A percentile compares a stretch with the other conserved stretches of the same genome.
Conservation (phyloP, 2,113 vertebrate species). For the Oceanodroma tethys region DNA sequence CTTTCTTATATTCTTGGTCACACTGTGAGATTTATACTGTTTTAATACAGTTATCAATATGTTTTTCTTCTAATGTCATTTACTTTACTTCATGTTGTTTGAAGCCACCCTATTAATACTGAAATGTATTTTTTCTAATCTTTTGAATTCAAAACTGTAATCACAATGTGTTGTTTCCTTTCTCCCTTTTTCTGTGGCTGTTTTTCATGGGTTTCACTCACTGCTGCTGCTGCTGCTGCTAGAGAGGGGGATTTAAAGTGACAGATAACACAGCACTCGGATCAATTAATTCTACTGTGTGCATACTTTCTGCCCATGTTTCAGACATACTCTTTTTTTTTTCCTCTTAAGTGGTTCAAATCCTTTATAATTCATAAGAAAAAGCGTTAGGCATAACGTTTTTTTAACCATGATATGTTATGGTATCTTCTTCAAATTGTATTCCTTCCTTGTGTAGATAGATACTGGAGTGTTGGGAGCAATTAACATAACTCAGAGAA, state of each 20-base stretch:
- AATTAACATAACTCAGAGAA: slow-evolving; percentile 66
- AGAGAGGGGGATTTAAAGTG: slow-evolving; percentile 19
- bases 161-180: not conserved
- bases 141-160: not conserved
- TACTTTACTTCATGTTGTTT: not conserved
- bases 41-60: not conserved
- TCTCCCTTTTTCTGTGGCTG: not conserved
- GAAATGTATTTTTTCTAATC: not conserved
- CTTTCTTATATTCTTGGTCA: not conserved
- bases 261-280: slow-evolving; percentile 8
- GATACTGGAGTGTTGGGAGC: slow-evolving; percentile 36
- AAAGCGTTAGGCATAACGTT: not conserved
- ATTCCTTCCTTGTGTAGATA: slow-evolving; percentile 26
- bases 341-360: slow-evolving; percentile 19
- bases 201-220: not conserved
- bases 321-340: not conserved
- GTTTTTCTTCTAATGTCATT: not conserved
- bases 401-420: slow-evolving; percentile 28
- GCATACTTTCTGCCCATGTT: not conserved
- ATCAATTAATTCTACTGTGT: slow-evolving; percentile 13
- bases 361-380: not conserved
- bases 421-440: slow-evolving; percentile 33
- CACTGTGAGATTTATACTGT: not conserved
- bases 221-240: not conserved
- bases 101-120: not conserved